phyloP scores from a whole-genome alignment of 2,113 vertebrate genomes.

The Lutjanus erythropterus region DNA sequence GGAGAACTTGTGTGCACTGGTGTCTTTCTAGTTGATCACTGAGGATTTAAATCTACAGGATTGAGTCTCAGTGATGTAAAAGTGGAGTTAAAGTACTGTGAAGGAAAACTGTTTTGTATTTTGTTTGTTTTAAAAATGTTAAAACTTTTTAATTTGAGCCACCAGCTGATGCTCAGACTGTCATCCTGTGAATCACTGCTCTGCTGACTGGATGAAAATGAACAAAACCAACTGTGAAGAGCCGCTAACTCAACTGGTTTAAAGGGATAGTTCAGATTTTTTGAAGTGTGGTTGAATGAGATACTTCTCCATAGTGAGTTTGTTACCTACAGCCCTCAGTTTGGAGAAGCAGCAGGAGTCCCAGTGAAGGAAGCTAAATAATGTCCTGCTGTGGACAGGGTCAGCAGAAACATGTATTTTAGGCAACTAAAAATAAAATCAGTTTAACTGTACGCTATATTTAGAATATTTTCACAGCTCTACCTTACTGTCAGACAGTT shows the following conservation, averaged over 20 bases:
- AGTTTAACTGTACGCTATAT: too few relatives aligned
- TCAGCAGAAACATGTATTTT: too few relatives aligned
- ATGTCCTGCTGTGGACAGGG: too few relatives aligned
- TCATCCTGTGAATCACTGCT: neutral
- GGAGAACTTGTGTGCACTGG: constrained; percentile 18
- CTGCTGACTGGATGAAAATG: neutral
- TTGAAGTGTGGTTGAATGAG: too few relatives aligned
- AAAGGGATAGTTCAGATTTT: too few relatives aligned
- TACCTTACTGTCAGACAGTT: too few relatives aligned
- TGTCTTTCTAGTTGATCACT: constrained; percentile 7
- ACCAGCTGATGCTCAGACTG: neutral
- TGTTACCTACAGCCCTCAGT: too few relatives aligned
- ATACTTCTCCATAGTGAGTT: too few relatives aligned
- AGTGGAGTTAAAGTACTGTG: constrained; percentile 6
- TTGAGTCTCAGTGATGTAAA: neutral
- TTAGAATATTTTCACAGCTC: too few relatives aligned
- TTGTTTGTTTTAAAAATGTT: neutral
- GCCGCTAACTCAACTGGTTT: neutral
- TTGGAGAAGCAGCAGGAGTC: too few relatives aligned
- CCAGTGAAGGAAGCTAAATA: too few relatives aligned
- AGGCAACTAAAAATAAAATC: too few relatives aligned
- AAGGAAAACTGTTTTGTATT: neutral
- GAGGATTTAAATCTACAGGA: neutral
- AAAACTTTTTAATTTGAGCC: neutral
- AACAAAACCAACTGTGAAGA: neutral